These are phyloP conservation scores for Metallyticus violacea DNA, from an alignment of 2,888 invertebrate species.

Conservation along the genomic window DNA sequence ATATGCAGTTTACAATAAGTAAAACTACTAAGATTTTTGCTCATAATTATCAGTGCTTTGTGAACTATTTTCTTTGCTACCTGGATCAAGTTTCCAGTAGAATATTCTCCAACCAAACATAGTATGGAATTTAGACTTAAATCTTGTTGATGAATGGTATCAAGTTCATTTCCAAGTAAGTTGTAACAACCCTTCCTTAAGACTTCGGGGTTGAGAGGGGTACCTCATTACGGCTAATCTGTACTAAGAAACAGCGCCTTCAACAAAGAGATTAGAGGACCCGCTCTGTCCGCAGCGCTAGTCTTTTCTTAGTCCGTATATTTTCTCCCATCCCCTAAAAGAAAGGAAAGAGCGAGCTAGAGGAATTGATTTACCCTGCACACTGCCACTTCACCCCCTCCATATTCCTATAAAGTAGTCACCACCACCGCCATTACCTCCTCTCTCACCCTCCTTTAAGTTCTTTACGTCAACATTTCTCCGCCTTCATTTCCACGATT, in stretches of 20 bases:
- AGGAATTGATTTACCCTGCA: constrained; percentile 12
- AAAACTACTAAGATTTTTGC: too few relatives aligned
- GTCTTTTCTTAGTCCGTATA: background rate
- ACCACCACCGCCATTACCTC: background rate
- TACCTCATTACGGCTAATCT: background rate
- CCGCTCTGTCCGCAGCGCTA: background rate
- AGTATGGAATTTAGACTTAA: too few relatives aligned
- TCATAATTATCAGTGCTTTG: too few relatives aligned
- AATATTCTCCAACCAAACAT: too few relatives aligned
- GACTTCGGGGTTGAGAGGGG: too few relatives aligned
- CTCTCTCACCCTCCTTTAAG: background rate
- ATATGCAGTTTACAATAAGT: too few relatives aligned
- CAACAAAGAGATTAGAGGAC: background rate
- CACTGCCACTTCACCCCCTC: background rate
- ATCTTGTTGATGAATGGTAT: too few relatives aligned
- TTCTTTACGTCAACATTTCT: constrained; percentile 18
- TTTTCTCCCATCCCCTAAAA: background rate
- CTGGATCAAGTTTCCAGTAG: too few relatives aligned
- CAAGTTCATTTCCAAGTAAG: too few relatives aligned
- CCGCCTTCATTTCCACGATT: constrained; percentile 6
- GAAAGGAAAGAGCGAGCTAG: background rate
- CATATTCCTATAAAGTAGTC: constrained; percentile 5
- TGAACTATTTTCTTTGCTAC: too few relatives aligned
- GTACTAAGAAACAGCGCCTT: background rate
- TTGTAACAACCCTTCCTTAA: too few relatives aligned